Evolutionary conservation across 2,888 invertebrate species (phyloP), one percentile per base, ranked within the genome.

Genomic region (Drosophila conformis): DNA sequence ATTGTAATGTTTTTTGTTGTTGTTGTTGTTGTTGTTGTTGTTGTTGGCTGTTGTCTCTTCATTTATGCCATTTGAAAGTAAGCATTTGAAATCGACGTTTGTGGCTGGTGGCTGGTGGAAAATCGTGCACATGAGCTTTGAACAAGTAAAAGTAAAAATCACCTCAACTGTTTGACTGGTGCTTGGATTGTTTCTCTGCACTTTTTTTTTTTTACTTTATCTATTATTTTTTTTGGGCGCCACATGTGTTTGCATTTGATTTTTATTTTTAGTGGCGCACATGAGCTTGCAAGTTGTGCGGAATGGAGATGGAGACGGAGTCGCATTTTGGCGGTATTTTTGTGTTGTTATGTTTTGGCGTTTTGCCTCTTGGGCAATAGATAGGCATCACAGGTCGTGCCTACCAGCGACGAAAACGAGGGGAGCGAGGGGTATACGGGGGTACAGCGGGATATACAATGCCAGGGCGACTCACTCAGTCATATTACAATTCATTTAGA

Each of bases 401-500:
- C 77, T 75, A 62, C 33, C 65, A 52, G 58, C 69, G 58, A 60
- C 67, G 60, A 64, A 57, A 51, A 31, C 49, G 54, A 57, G 4
- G 15, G 6, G 21, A 5, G 21, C 25, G 8, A 15, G 27, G 35
- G 15, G 33, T n/a, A 10, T 13, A 21, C 0, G 33, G 53, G 11
- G 4, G 2, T 46, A 25, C 25, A 18, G 36, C 7, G 54, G 10
- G 0, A 49, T 15, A 46, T 51, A 10, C 53, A 46, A 35, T 25
- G 58, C 58, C 33, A 58, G 40, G 65, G 76, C 69, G 69, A 70
- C 74, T 72, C 69, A 76, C 64, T 59, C 76, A 82, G 76, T 64
- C 70, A 85, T 87, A 90, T 87, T 90, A 90, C 87, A 87, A 87
- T 90, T 87, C 90, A 90, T 87, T 90, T 87, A 88, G 89, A 86